Base-by-base conservation (phyloP, 2,888 invertebrate species). In the Cantharis rustica region DNA sequence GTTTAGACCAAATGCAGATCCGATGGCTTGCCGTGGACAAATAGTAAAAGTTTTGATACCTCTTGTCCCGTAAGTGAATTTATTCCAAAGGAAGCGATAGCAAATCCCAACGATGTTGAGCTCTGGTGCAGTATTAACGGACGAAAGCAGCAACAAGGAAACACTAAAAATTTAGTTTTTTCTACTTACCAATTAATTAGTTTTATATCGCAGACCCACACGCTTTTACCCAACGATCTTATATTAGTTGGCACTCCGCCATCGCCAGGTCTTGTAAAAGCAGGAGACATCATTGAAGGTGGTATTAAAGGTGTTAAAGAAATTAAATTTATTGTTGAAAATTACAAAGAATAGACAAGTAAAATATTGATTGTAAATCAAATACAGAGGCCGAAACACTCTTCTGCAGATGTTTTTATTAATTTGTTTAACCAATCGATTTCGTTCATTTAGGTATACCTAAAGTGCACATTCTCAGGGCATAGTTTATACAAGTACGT, bases 1-100 rank as follows among this genome's bases (percentile, higher is more conserved):
- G 17, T 17, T 16, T 77, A 90, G 90, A 84, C 86, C 23, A 85
- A 83, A 69, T 90, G 90, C 10, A 87, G 90, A 27, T 88, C 90
- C 64, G 90, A 91, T 76, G 94, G 94, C 0, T 89, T 90, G 47
- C 94, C 95, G 0, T 95, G 95, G 95, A 90, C 90, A 13, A 84
- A 95, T 72, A 93, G 93, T 1, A 95, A 95, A 88, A 93, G 94
- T 2, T 95, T 95, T 84, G 95, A 95, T 85, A 94, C 94, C 0
- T 91, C 95, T 0, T 95, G 94, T 79, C 95, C 95, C 1, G 92
- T 95, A 0, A 92, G 94, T 69, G 84, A 88, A 5, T 93, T 95
- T 79, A 91, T 95, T 81, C 87, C 90, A 0, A 88, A 88, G 69
- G 83, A 88, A 9, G 85, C 88, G 72, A 87, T 94, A 5, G 82